Evolutionary conservation across 2,888 invertebrate species (phyloP).

Genomic region (Caenorhabditis doughertyi): DNA sequence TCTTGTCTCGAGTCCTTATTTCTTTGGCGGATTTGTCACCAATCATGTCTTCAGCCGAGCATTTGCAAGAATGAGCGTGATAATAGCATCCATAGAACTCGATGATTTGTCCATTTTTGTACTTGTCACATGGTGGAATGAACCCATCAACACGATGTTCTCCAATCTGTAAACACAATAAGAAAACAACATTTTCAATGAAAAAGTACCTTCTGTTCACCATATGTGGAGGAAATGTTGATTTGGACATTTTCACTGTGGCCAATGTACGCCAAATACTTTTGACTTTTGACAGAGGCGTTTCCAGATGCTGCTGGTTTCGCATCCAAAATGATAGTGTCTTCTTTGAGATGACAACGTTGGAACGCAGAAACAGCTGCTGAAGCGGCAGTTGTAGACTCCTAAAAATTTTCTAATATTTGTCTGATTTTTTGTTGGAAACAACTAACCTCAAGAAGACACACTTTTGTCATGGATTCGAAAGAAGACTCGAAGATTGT

Average conservation of each 20-base stretch:
- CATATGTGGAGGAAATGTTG: not conserved
- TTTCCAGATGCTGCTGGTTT: not conserved
- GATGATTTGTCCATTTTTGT: not conserved
- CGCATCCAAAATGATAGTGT: too few relatives aligned
- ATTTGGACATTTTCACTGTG: not conserved
- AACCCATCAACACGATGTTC: not conserved
- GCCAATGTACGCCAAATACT: constrained; percentile 4
- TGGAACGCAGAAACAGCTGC: constrained; percentile 1
- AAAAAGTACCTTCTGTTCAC: constrained; percentile 1
- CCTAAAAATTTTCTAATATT: too few relatives aligned
- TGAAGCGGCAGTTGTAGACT: constrained; percentile 1
- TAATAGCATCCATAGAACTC: not conserved
- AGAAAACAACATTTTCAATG: too few relatives aligned
- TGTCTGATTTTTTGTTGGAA: too few relatives aligned
- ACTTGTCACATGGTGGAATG: not conserved
- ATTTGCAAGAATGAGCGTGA: not conserved
- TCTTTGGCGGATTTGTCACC: not conserved
- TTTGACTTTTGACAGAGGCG: not conserved
- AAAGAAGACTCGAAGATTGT: too few relatives aligned
- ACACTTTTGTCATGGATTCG: too few relatives aligned
- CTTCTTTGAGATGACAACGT: not conserved
- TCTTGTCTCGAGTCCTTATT: not conserved
- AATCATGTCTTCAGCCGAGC: not conserved
- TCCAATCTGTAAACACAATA: too few relatives aligned
- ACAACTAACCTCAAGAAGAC: too few relatives aligned